Evolutionary conservation across 2,113 vertebrate genomes (phyloP), one percentile per base, ranked within the genome.

Genomic region (Pionites leucogaster): DNA sequence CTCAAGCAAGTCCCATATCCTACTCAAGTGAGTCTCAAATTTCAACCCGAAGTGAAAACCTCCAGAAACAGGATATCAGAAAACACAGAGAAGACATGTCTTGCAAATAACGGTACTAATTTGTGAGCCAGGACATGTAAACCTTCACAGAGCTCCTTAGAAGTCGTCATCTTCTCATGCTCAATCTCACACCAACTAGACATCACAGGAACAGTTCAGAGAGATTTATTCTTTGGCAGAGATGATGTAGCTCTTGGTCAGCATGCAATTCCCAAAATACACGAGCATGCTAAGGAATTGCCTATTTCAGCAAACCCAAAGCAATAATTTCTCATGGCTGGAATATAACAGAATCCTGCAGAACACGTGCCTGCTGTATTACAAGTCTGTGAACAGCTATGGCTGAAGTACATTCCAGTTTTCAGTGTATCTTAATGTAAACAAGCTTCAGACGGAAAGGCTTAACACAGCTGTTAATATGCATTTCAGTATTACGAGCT

Each of bases 321-420:
- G 9, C 24, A 46, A 9, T 53, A 52, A 75, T 9, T 41, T 67
- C 20, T 31, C 4, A 3, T 25, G 24, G 8, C 1, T 81, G n/a
- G 42, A 82, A 31, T 44, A 7, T 1, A 81, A 70, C 4, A 41
- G 41, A 82, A 88, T 35, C 20, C 77, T 63, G n/a, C 42, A 52
- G 29, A 55, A 60, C 13, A n/a, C 0, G 1, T 17, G 18, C 15
- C 68, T 57, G 12, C 24, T 63, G 28, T 2, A 1, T 42, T 62
- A 22, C 15, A 63, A 67, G 35, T n/a, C 46, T 14, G 17, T 18
- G 9, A 52, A 78, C 11, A 59, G 50, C 46, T 37, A 49, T 2
- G 7, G 44, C 12, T 41, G 22, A 83, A 59, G 23, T 37, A 42
- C 25, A 28, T 25, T 71, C 42, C 71, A 35, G 57, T 44, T 88